Evolutionary conservation across 92 coral and sea anemone genomes (phyloP), one percentile per base, ranked within the genome.

Genomic region (Bergia sp.): DNA sequence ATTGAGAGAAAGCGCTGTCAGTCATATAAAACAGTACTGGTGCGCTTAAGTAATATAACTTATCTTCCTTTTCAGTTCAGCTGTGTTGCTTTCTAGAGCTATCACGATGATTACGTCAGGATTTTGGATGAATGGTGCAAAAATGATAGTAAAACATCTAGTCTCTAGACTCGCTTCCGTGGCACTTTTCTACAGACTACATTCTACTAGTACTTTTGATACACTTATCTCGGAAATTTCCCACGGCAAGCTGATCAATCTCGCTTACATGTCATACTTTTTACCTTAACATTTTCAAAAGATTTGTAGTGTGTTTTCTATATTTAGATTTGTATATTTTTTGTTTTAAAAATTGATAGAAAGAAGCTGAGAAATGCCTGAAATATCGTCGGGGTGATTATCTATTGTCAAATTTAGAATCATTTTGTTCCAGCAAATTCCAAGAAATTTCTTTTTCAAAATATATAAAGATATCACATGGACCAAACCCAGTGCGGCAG

Each of bases 381-480:
- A 83, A 84, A 84, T 84, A 84, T 8, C 64, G 20, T 75, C 43
- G 4, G 10, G 64, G 9, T 83, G 40, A n/a, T 42, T 41, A 69
- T 67, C 61, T 83, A n/a, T 69, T 83, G 29, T 45, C 4, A 38
- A 82, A 41, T 39, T 82, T 82, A 38, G 58, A 23, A 83, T 44
- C 18, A 44, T 44, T 83, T 83, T 69, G 83, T 47, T 69, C 87
- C 61, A 42, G 87, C 42, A 84, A 71, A 84, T 84, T 84, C 87
- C 87, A 67, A 84, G 87, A 84, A 71, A 29, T 84, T 69, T 64
- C 15, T 16, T 37, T 61, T 61, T 61, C 8, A 61, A 61, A 20
- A 23, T 61, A 61, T 61, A 61, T 61, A 1, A 37, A 11, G 4
- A 66, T 65, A 61, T 5, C 39, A 47, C 29, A 29, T 29, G 29